Base-by-base conservation (phyloP, 1,140 invertebrate species). In the Drosophila kurseongensis region DNA sequence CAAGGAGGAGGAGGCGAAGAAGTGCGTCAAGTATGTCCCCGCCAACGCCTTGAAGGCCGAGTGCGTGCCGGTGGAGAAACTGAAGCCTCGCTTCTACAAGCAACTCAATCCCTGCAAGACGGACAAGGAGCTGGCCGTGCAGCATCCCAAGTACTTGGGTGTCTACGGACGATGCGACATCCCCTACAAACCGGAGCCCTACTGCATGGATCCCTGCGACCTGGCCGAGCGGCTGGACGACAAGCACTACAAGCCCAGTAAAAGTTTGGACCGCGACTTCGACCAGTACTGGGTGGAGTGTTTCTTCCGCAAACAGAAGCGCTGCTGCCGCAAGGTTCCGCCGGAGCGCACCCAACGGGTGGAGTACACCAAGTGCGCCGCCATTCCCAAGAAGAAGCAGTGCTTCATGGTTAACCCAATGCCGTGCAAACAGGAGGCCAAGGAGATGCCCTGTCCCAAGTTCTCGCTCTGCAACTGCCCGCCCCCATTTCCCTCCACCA, bases 221-320 rank as follows among this genome's bases (percentile, higher is more conserved):
- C 2, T 32, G 5, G 45, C 1, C 4, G 27, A 16, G 6, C 78
- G 78, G 0, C 0, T 72, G 1, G 78, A 80, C 27, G 7, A 47
- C 7, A 27, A n/a, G 5, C 12, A 54, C 50, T 52, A 75, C 44
- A 38, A 36, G 44, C 57, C 57, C 16, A 35, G 47, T 36, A 44
- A 65, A 14, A 32, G n/a, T 3, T 13, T 80, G 16, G 38, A 80
- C 8, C 60, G 60, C 7, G 9, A 54, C 4, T 80, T 45, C 12
- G 55, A 75, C 0, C 29, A 47, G 12, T 66, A 75, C 51, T 80
- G 78, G 78, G 73, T 55, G 4, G 78, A 80, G 38, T 76, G 65
- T 8, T 7, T 38, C 18, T 16, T 35, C 0, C 42, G 67, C 16
- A 57, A 35, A 18, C 56, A 47, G 10, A 71, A 75, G 12, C 62